Conservation (phyloP, 2,888 invertebrate species). For the Drosophila pseudotakahashii region DNA sequence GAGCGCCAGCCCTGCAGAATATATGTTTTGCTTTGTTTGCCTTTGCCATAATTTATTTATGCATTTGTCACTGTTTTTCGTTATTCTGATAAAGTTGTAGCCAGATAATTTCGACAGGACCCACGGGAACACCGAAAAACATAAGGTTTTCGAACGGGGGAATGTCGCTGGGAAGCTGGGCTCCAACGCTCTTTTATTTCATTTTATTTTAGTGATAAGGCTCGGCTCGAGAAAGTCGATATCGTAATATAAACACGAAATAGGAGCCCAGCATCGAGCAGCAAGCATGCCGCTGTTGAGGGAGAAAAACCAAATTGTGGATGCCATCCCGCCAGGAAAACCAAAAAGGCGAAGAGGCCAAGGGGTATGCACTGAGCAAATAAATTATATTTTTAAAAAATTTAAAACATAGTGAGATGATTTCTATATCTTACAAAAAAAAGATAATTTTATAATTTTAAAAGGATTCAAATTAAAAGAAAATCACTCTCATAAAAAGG, state of each 20-base stretch:
- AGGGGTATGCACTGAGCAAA: slow-evolving; percentile 7
- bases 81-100: slow-evolving; percentile 75
- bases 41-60: slow-evolving; percentile 73
- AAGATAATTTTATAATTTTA: too few relatives aligned
- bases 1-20: slow-evolving; percentile 28
- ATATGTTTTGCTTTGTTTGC: slow-evolving; percentile 38
- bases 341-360: slow-evolving; percentile 21
- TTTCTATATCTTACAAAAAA: too few relatives aligned
- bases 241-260: slow-evolving; percentile 79
- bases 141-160: slow-evolving; percentile 1
- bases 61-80: slow-evolving; percentile 61
- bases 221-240: slow-evolving; percentile 68
- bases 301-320: slow-evolving; percentile 35
- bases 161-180: background rate
- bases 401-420: too few relatives aligned
- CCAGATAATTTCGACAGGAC: slow-evolving; percentile 68
- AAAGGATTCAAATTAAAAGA: too few relatives aligned
- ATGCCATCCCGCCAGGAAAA: slow-evolving; percentile 45
- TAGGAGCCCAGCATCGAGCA: slow-evolving; percentile 70
- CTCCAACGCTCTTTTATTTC: background rate
- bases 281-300: slow-evolving; percentile 37
- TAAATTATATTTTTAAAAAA: too few relatives aligned
- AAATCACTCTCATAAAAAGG: too few relatives aligned
- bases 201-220: slow-evolving; percentile 62
- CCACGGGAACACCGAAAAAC: slow-evolving; percentile 33